Evolutionary conservation across 1,140 invertebrate species (phyloP).

Genomic region (Leptopilina boulardi): DNA sequence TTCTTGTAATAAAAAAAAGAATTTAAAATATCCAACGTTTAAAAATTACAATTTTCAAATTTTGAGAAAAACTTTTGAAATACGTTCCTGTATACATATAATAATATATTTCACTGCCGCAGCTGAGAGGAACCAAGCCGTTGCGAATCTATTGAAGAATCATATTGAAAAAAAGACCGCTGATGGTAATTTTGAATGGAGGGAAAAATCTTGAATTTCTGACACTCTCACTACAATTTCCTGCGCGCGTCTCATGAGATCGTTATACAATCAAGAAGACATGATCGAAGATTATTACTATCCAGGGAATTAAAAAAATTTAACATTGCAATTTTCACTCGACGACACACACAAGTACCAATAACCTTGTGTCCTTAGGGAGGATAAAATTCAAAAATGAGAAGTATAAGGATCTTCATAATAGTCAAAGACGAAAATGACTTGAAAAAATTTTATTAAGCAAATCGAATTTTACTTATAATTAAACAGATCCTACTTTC

Average conservation of each 20-base stretch:
- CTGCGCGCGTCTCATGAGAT: neutral
- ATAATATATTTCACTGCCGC: neutral
- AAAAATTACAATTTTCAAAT: neutral
- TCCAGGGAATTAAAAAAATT: neutral
- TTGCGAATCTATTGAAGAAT: conserved; percentile 7
- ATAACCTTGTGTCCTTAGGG: neutral
- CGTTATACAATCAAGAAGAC: neutral
- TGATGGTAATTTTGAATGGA: neutral
- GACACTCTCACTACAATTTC: neutral
- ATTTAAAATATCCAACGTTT: neutral
- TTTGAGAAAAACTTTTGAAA: neutral
- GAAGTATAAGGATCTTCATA: neutral
- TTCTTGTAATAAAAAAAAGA: no score
- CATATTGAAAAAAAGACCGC: neutral
- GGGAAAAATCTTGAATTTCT: neutral
- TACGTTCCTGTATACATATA: conserved; percentile 10
- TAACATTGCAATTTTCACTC: neutral
- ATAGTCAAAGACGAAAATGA: neutral
- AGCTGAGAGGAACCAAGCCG: conserved; percentile 15
- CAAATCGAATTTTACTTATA: neutral
- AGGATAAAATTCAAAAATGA: neutral
- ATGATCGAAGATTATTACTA: conserved; percentile 1
- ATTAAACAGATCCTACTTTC: no score
- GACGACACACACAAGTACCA: conserved; percentile 1
- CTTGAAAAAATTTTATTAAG: neutral